Evolutionary conservation across 2,888 invertebrate species (phyloP), one percentile per base, ranked within the genome.

Genomic region (Pristionchus mayeri): DNA sequence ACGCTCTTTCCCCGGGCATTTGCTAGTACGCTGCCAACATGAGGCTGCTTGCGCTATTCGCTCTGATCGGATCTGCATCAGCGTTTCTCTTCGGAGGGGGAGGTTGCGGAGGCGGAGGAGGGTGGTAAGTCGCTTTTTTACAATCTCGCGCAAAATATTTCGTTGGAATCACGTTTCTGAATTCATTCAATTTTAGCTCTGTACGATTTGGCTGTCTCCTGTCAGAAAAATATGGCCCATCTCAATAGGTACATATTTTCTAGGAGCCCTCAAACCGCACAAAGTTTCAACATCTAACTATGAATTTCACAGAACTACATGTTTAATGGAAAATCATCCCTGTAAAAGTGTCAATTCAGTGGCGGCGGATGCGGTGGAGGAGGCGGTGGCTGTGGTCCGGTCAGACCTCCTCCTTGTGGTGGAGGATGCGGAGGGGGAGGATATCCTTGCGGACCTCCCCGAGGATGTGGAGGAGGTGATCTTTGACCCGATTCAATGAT

Each of bases 101-200:
- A 3, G 71, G 71, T n/a, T 71, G 71, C n/a, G 71, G 71, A 24
- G 71, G 71, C 18, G 67, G 67, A n/a, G 71, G 71, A 71, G 71
- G 71, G 13, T 71, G 71, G 71, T 71, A 16, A 71, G 71, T n/a
- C 21, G 7, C 7, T 37, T 67, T 6, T n/a, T n/a, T 37, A 18
- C n/a, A 37, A 3, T 67, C n/a, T 54, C n/a, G n/a, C n/a, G n/a
- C n/a, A n/a, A n/a, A n/a, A n/a, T n/a, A n/a, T n/a, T n/a, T n/a
- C n/a, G n/a, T n/a, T n/a, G n/a, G n/a, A n/a, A n/a, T n/a, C n/a
- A n/a, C n/a, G n/a, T n/a, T n/a, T n/a, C n/a, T n/a, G n/a, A n/a
- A n/a, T n/a, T n/a, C n/a, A n/a, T n/a, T n/a, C n/a, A n/a, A n/a
- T n/a, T n/a, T n/a, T n/a, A n/a, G n/a, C n/a, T n/a, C n/a, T n/a